Base-by-base conservation (phyloP, 1,140 invertebrate species). In the Zophobas atratus region DNA sequence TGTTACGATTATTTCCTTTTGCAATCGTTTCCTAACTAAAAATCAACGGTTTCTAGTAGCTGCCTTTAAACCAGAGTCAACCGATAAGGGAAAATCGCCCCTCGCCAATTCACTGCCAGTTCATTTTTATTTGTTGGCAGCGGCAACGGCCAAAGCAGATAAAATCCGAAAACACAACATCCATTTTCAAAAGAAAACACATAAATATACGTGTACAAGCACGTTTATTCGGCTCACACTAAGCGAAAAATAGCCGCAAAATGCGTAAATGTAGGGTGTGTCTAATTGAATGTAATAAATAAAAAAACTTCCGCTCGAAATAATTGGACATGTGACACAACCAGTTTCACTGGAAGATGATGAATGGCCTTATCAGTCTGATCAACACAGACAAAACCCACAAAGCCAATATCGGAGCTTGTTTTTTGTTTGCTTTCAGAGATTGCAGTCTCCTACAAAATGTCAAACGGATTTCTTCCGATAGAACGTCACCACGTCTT, bases 331-430 rank as follows among this genome's bases (percentile, higher is more conserved):
- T 39, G 56, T 60, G 56, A 60, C 32, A 2, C 1, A 60, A 8
- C 35, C 56, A 60, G 35, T 60, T 60, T 60, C 36, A 8, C 56
- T 3, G 8, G 34, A 60, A 39, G 56, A 60, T 60, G 56, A 60
- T 60, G 56, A 60, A 60, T 60, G 56, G 56, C 34, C 38, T 60
- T 60, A 60, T 60, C 56, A 60, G 56, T 36, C 33, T 36, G 56
- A 36, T 20, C n/a, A 60, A 38, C 56, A 60, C 36, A 35, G 56
- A 39, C 34, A 36, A 38, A 60, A 38, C 56, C 8, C 56, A 38
- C 56, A 60, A 60, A 60, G 56, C 36, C 56, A 60, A 60, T 60
- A 36, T 35, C 36, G 35, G 3, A 36, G 35, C 35, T 36, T 2
- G 56, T 6, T 20, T 60, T 60, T 36, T 38, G 34, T 36, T 38